Conservation (phyloP, 2,888 invertebrate genomes). For the Lasiommata megera region DNA sequence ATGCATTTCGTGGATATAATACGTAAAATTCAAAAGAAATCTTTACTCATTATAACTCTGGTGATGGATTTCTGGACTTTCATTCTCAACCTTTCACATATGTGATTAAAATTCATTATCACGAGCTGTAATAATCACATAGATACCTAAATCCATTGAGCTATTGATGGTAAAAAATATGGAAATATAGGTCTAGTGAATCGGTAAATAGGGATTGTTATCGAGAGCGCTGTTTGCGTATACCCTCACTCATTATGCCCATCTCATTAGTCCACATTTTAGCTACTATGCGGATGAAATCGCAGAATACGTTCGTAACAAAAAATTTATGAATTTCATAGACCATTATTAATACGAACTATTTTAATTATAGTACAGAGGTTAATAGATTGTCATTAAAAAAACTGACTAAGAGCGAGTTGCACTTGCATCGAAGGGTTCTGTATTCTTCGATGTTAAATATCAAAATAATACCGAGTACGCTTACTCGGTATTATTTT, state of each 20-base stretch:
- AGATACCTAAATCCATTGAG: background rate
- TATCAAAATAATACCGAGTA: too few species aligned
- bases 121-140: too few species aligned
- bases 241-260: background rate
- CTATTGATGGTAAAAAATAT: background rate
- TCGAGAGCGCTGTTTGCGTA: background rate
- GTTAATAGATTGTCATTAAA: background rate
- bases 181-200: background rate
- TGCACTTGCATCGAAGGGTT: too few species aligned
- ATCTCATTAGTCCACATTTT: background rate
- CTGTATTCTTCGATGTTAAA: too few species aligned
- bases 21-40: too few species aligned
- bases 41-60: too few species aligned
- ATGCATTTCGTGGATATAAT: too few species aligned
- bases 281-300: background rate
- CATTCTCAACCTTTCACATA: too few species aligned
- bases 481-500: too few species aligned
- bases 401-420: too few species aligned
- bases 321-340: background rate
- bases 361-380: background rate
- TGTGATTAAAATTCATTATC: too few species aligned
- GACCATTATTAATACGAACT: background rate
- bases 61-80: too few species aligned
- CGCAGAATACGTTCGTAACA: background rate
- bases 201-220: background rate